Evolutionary conservation across 1,140 invertebrate species (phyloP).

Genomic region (Drosophila bifasciata): DNA sequence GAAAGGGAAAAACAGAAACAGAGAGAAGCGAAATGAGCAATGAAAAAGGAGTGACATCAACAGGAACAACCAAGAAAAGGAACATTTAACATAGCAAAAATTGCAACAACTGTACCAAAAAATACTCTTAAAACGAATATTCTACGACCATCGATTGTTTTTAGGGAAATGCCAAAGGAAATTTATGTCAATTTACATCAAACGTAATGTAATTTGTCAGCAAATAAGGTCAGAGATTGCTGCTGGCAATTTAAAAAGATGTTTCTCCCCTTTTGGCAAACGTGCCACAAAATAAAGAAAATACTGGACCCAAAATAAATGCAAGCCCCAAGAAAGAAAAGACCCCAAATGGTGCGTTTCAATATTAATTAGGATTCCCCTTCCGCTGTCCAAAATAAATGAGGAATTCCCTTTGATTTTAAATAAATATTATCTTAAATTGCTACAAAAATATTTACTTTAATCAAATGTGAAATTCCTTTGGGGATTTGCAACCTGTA

Average conservation of each 20-base stretch:
- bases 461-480: slow-evolving; percentile 35
- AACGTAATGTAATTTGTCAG: slow-evolving; percentile 13
- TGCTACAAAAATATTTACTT: slow-evolving; percentile 15
- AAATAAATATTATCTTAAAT: neutral
- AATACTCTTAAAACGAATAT: neutral
- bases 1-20: too few species aligned
- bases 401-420: slow-evolving; percentile 15
- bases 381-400: neutral
- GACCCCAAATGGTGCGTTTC: neutral
- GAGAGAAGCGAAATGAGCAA: too few species aligned
- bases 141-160: neutral
- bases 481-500: slow-evolving; percentile 1
- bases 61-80: too few species aligned
- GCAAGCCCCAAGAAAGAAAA: too few species aligned
- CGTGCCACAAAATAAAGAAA: neutral
- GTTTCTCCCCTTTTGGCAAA: neutral
- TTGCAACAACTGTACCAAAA: too few species aligned
- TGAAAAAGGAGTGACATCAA: too few species aligned
- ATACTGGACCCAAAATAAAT: neutral
- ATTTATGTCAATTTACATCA: neutral
- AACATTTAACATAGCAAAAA: too few species aligned
- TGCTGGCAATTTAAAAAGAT: neutral
- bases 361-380: slow-evolving; percentile 1
- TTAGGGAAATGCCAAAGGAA: neutral
- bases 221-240: neutral